These are phyloP conservation scores for Malurus alboscapulatus DNA, from an alignment of 2,113 vertebrate genomes.

Conservation along the genomic window DNA sequence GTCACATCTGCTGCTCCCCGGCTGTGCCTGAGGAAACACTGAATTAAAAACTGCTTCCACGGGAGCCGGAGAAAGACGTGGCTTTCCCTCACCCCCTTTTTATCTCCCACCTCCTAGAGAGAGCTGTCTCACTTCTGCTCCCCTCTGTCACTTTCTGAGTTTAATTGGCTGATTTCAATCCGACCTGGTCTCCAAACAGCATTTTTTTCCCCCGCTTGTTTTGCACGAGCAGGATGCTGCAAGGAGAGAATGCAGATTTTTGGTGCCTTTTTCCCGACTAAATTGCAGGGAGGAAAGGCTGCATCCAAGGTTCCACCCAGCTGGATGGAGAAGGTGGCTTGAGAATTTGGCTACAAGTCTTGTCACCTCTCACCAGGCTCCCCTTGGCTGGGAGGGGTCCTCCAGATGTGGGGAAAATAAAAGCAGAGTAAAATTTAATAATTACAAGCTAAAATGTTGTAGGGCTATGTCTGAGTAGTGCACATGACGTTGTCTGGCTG, in stretches of 20 bases:
- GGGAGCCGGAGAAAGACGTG: rapidly evolving
- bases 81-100: neutral
- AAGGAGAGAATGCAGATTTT: neutral
- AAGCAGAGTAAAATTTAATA: neutral
- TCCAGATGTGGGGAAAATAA: neutral
- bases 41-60: neutral
- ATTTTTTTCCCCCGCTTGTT: neutral
- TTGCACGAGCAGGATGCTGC: neutral
- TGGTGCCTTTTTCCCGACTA: neutral
- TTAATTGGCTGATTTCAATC: neutral
- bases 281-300: neutral
- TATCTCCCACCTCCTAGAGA: rapidly evolving
- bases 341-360: neutral
- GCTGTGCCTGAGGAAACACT: neutral
- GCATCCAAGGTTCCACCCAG: neutral
- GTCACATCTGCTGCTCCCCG: neutral
- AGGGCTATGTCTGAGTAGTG: neutral
- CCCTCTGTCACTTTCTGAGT: neutral
- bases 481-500: rapidly evolving
- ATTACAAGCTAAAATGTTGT: neutral
- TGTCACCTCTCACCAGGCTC: neutral
- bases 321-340: neutral
- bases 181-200: neutral
- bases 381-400: neutral
- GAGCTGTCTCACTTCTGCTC: neutral